These are phyloP conservation scores for Schrankia costaestrigalis DNA, from an alignment of 2,888 invertebrate species.

Conservation along the genomic window DNA sequence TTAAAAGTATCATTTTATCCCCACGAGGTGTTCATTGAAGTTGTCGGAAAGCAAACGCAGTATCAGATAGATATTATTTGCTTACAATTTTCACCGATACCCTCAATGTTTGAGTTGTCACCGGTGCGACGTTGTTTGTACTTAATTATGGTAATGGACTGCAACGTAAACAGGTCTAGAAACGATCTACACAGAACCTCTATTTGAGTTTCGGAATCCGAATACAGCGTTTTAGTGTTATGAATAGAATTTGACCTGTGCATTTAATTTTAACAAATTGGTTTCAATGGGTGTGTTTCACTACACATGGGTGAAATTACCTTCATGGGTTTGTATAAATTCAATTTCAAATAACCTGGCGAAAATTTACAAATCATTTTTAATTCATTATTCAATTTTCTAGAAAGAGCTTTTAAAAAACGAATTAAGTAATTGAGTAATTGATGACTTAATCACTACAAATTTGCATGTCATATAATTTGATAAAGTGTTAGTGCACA, in stretches of 20 bases:
- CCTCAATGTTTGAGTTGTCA: constrained; percentile 60
- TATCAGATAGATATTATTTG: constrained; percentile 54
- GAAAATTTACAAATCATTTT: too few relatives aligned
- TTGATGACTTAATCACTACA: too few relatives aligned
- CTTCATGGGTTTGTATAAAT: too few relatives aligned
- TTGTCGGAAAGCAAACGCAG: constrained; percentile 12
- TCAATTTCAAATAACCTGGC: too few relatives aligned
- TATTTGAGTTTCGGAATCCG: constrained; percentile 33
- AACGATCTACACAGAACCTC: constrained; percentile 16
- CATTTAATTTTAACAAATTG: background rate
- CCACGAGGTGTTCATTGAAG: constrained; percentile 5
- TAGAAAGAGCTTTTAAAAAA: too few relatives aligned
- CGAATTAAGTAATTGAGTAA: too few relatives aligned
- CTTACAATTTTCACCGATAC: constrained; percentile 58
- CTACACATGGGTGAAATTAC: too few relatives aligned
- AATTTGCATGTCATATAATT: too few relatives aligned
- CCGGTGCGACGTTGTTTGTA: constrained; percentile 61
- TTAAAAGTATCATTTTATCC: constrained; percentile 22
- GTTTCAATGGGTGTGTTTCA: background rate
- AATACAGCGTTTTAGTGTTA: constrained; percentile 17
- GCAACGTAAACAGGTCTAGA: constrained; percentile 43
- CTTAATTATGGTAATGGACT: constrained; percentile 73
- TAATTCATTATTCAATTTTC: too few relatives aligned
- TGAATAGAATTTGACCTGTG: constrained; percentile 9
- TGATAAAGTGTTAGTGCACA: too few relatives aligned